These are phyloP conservation scores for Xerus rutilus DNA, from an alignment of 2,797 vertebrate genomes.

Conservation along the genomic window DNA sequence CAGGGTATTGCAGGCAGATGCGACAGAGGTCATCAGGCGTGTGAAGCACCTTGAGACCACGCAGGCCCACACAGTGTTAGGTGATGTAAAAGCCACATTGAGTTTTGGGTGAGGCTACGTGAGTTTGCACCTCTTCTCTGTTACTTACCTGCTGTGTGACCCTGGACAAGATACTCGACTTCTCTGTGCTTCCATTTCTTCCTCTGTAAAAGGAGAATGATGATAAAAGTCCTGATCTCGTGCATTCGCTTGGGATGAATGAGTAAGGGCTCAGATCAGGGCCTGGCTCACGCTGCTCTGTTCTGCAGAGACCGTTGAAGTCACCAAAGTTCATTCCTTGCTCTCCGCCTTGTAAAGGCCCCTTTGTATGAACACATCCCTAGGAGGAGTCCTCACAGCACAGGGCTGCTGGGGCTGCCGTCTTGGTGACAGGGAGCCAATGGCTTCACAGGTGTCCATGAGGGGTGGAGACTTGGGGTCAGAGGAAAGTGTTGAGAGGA, in stretches of 20 bases:
- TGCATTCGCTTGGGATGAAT: background rate
- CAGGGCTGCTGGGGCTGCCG: background rate
- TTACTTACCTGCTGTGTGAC: background rate
- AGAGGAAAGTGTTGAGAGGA: background rate
- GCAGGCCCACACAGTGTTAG: fast-evolving
- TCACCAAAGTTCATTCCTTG: background rate
- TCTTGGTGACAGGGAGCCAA: background rate
- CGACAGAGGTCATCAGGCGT: fast-evolving
- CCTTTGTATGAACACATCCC: background rate
- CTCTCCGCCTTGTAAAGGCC: background rate
- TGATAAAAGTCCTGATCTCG: background rate
- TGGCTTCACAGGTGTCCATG: background rate
- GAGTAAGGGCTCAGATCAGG: background rate
- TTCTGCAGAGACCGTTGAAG: background rate
- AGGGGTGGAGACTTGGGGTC: background rate
- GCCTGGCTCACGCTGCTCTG: background rate
- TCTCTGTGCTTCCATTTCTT: background rate
- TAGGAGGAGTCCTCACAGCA: background rate
- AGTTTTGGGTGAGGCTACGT: background rate
- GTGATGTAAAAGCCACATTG: fast-evolving
- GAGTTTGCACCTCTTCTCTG: background rate
- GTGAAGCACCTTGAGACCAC: background rate
- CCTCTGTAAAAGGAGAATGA: background rate
- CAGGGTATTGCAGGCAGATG: fast-evolving
- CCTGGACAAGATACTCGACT: background rate